These are phyloP conservation scores for Cebidichthys violaceus DNA, from an alignment of 2,113 vertebrate species.

Conservation along the genomic window DNA sequence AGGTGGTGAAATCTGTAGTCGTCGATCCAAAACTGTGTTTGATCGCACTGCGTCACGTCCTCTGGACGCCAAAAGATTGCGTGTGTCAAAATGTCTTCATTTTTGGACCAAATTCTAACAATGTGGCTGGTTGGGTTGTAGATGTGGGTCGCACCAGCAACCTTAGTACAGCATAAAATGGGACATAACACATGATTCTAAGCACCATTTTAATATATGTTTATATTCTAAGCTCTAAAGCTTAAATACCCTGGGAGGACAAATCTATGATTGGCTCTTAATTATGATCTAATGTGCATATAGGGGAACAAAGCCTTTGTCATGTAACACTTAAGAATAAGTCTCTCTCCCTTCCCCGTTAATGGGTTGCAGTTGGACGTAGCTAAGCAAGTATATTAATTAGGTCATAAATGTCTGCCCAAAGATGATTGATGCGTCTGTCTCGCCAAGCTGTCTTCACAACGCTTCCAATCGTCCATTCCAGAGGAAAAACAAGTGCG, in stretches of 20 bases:
- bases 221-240: background rate
- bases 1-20: background rate
- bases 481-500: background rate
- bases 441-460: background rate
- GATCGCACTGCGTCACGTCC: background rate
- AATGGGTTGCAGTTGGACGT: background rate
- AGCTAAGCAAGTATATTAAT: background rate
- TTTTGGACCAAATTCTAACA: background rate
- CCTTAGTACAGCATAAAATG: background rate
- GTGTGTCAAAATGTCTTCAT: background rate
- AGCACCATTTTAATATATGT: background rate
- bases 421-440: background rate
- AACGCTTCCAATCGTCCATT: background rate
- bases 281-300: background rate
- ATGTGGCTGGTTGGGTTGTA: background rate
- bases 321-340: background rate
- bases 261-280: background rate
- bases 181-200: background rate
- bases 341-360: background rate
- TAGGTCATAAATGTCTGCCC: background rate
- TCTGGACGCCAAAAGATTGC: background rate
- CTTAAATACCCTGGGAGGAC: background rate
- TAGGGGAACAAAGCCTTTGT: background rate
- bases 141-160: background rate
- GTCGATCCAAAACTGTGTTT: background rate